Base-by-base conservation (phyloP, 2,113 vertebrate genomes). In the Probosciger aterrimus region DNA sequence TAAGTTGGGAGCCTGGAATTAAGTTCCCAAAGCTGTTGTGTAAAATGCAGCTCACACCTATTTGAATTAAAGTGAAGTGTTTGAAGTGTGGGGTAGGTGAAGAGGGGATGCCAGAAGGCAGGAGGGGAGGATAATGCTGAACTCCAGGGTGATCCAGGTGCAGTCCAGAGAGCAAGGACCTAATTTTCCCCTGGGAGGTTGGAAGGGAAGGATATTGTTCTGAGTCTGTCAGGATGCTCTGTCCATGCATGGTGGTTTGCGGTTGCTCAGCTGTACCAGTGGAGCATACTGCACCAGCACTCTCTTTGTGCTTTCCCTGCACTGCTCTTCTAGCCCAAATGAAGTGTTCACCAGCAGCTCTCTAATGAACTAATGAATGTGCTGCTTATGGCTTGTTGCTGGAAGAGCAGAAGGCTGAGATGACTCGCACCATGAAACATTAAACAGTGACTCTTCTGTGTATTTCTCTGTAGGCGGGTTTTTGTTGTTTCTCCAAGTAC, bases 291-390 rank as follows among this genome's bases (percentile, higher is more conserved):
- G 17, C 11, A 1, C 30, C 4, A 33, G 33, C 2, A 3, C 20
- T 69, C 8, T 17, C 20, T 52, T 69, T 65, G 6, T 52, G 65
- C 55, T 57, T 60, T 35, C 27, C 24, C 31, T 49, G 37, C 2
- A 0, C 67, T 53, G 19, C 25, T 73, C 23, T 53, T 76, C 31
- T 30, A 83, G 24, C 33, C 30, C 25, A 39, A 3, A 18, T 3
- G 4, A 69, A 27, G 5, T 14, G 4, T 31, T 85, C 1, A 2
- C 35, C 18, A 4, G 7, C 3, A 2, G 31, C 12, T 92, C 44
- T 25, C 18, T 70, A 23, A 17, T 1, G 5, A 60, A 13, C 16
- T 67, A 18, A 17, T 1, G 5, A 60, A 11, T 0, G 0, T 1
- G 2, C 31, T 2, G 2, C 63, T 50, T 53, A 12, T 69, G 46